Base-by-base conservation (phyloP, 1,140 invertebrate species). In the Scaptodrosophila lebanonensis region DNA sequence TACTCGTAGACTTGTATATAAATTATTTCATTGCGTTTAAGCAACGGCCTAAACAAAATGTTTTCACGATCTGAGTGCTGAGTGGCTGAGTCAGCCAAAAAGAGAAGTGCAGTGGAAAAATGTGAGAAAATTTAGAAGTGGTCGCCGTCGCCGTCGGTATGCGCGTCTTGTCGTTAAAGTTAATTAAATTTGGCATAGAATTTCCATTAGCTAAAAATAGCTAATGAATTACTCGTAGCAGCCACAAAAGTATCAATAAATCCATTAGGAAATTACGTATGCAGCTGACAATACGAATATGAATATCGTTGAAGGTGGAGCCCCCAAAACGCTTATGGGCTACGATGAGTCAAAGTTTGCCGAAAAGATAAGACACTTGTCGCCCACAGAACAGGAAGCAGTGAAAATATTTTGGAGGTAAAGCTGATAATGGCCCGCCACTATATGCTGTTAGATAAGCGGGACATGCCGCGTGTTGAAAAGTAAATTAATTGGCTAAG, bases 371-470 rank as follows among this genome's bases (percentile, higher is more conserved):
- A 83, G 58, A 54, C 73, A 85, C 75, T 54, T 85, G 67, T 72
- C 64, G 45, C 83, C 83, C 47, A 66, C 59, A 48, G 83, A 85
- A 60, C 83, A 83, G 83, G 83, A 85, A 72, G 83, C 83, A 22
- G 83, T 85, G 36, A 77, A 73, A 40, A 75, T 73, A 18, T 85
- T 85, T 63, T 85, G 83, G 83, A 85, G 83, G 83, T 85, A 77
- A 45, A 17, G 18, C 64, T 25, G 61, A 75, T 76, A 70, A 62
- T 50, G 35, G n/a, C n/a, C n/a, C 15, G 12, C n/a, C 6, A 3
- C 3, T 45, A 62, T 62, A 27, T 42, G 1, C 30, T 32, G 29
- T 48, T 52, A 27, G 36, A 65, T 75, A 68, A 29, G 30, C 36
- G n/a, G n/a, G n/a, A n/a, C n/a, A n/a, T n/a, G n/a, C n/a, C n/a